Base-by-base conservation (phyloP, 2,797 vertebrate genomes). In the Chiroxiphia lanceolata region DNA sequence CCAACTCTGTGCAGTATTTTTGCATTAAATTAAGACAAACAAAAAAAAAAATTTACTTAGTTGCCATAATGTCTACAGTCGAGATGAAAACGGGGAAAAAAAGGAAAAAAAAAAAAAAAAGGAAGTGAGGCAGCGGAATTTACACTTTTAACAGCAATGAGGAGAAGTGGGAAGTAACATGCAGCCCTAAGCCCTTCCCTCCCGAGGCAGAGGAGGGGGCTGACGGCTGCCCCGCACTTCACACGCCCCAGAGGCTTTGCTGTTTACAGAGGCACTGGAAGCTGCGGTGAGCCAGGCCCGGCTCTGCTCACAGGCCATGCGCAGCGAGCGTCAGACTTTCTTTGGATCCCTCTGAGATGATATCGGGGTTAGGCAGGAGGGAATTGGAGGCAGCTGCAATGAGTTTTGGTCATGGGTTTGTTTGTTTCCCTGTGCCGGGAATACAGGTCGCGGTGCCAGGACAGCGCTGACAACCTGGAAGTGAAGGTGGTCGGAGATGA, bases 211-310 rank as follows among this genome's bases (percentile, higher is more conserved):
- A 54, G 87, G 85, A 63, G 65, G 78, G 87, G 92, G 89, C 84
- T 57, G 91, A 71, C 5, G 40, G 86, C 21, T 10, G 33, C 76
- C 78, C 78, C 3, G 15, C 71, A 82, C 93, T 89, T 90, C 63
- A 0, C 95, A 75, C 68, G 90, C 89, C 90, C 79, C 63, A 22
- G 72, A 93, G 94, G 92, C 87, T 95, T 96, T 92, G 93, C 93
- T 95, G 70, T 93, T 90, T 78, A 93, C 81, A 91, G 94, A 97
- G 97, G 97, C 97, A 95, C 95, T 76, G 94, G 93, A 94, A 94
- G 95, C 95, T 94, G 95, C 64, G 7, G 79, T 17, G 86, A 96
- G 89, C 89, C 89, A 92, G 93, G 92, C 94, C 94, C 87, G 67
- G 94, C 96, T 91, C 25, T 48, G 77, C 61, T 88, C 47, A 59